Base-by-base conservation (phyloP, 2,888 invertebrate genomes). In the Strigamia crassipes region DNA sequence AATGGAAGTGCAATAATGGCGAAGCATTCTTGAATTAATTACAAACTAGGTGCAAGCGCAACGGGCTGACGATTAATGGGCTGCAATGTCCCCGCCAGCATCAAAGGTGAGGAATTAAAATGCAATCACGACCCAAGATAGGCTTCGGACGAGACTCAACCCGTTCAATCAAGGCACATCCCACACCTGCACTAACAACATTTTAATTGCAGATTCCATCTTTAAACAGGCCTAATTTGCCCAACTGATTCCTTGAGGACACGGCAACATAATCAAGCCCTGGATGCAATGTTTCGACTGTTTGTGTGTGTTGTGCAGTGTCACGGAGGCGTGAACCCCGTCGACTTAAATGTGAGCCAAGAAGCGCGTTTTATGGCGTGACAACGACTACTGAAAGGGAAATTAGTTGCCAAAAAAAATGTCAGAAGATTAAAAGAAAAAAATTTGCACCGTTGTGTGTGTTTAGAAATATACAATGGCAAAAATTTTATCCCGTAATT, bases 191-290 rank as follows among this genome's bases (percentile, higher is more conserved):
- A 23, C 61, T 66, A 66, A 66, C 61, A 66, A 66, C 61, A 66
- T 66, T 66, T 66, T 66, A 66, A 66, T 66, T 66, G 61, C 61
- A 66, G 61, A 66, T 66, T 66, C 61, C 61, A 66, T 66, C 61
- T 66, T 66, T 66, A 66, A 66, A 66, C 61, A 66, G 21, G 61
- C 61, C 61, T 66, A 66, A 66, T 66, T 66, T 66, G 61, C 61
- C 23, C 61, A 23, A 66, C 61, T 66, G 61, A 66, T 66, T 66
- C 61, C 61, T 66, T 12, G 61, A 66, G 61, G 61, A 66, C 61
- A 66, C 23, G 61, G 61, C 61, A 21, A 66, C 61, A 66, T 21
- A 66, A 66, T 66, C 61, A 66, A 66, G 61, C 61, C 23, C 38
- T 23, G 18, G 23, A 23, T 66, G 61, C 23, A 23, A 18, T 66